These are phyloP conservation scores for Leptatherina wallacei DNA, from an alignment of 2,797 vertebrate genomes.

Conservation along the genomic window DNA sequence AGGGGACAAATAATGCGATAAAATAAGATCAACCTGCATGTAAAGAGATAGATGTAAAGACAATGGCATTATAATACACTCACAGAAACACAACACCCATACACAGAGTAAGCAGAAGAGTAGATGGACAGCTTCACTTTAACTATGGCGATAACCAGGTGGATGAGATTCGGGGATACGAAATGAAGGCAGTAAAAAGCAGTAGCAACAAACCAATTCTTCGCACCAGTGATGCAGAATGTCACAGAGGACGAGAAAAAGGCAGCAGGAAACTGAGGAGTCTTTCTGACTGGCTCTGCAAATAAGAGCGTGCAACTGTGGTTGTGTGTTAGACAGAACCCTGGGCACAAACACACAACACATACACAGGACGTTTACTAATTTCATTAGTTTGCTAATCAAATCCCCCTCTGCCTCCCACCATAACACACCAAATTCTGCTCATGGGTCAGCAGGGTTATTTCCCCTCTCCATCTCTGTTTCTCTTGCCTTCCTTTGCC, in stretches of 20 bases:
- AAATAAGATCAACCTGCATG: slow-evolving; percentile 9
- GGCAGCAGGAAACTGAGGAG: slow-evolving; percentile 38
- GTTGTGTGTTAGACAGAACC: slow-evolving; percentile 30
- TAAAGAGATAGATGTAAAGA: slow-evolving; percentile 8
- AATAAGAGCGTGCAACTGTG: slow-evolving; percentile 27
- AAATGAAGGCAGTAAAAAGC: slow-evolving; percentile 51
- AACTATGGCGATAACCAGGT: slow-evolving; percentile 54
- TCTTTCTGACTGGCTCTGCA: slow-evolving; percentile 36
- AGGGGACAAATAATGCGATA: slow-evolving; percentile 1
- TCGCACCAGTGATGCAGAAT: slow-evolving; percentile 67
- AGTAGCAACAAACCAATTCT: slow-evolving; percentile 62
- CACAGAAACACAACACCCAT: slow-evolving; percentile 26
- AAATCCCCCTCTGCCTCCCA: slow-evolving; percentile 49
- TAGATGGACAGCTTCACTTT: slow-evolving; percentile 37
- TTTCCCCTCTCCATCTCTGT: background rate
- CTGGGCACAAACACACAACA: slow-evolving; percentile 21
- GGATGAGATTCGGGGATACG: slow-evolving; percentile 46
- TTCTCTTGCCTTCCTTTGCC: background rate
- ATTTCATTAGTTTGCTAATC: slow-evolving; percentile 71
- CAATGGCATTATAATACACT: slow-evolving; percentile 13
- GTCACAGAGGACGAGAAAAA: slow-evolving; percentile 30
- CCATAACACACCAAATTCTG: slow-evolving; percentile 28
- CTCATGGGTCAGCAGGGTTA: slow-evolving; percentile 39
- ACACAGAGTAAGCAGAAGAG: slow-evolving; percentile 37
- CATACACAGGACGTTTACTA: slow-evolving; percentile 25